Evolutionary conservation across 2,113 vertebrate genomes (phyloP).

Genomic region (Erinaceus europaeus): DNA sequence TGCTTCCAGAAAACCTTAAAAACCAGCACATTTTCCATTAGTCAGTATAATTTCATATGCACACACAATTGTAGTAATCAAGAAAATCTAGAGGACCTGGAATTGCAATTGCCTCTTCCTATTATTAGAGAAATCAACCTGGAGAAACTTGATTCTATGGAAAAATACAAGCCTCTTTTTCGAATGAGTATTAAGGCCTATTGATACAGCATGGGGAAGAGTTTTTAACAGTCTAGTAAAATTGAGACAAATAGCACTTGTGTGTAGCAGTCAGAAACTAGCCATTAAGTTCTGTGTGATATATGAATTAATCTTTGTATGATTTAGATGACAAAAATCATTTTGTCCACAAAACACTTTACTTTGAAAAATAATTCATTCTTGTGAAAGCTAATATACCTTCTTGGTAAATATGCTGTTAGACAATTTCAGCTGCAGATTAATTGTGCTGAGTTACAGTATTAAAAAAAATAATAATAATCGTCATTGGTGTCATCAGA

Average conservation of each 20-base stretch:
- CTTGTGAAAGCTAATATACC: neutral
- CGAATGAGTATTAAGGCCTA: too few relatives aligned
- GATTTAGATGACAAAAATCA: neutral
- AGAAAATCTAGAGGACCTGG: conserved; percentile 1
- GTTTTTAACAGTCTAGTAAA: neutral
- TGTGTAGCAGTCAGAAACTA: too few relatives aligned
- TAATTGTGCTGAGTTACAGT: conserved; percentile 22
- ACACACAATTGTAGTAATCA: conserved; percentile 14
- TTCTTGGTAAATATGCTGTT: neutral
- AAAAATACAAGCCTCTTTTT: neutral
- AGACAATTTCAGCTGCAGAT: neutral
- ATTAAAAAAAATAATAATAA: conserved; percentile 75
- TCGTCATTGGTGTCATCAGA: neutral
- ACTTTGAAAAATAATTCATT: neutral
- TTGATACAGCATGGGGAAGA: neutral
- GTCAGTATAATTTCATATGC: neutral
- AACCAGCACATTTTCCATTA: conserved; percentile 70
- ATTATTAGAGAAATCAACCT: conserved; percentile 11
- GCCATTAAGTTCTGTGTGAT: too few relatives aligned
- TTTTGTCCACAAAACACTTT: conserved; percentile 9
- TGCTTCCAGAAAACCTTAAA: conserved; percentile 97
- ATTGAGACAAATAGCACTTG: neutral
- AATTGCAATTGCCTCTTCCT: neutral
- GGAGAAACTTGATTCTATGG: neutral
- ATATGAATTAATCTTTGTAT: neutral